Evolutionary conservation across 1,140 invertebrate genomes (phyloP).

Genomic region (Zophobas morio): DNA sequence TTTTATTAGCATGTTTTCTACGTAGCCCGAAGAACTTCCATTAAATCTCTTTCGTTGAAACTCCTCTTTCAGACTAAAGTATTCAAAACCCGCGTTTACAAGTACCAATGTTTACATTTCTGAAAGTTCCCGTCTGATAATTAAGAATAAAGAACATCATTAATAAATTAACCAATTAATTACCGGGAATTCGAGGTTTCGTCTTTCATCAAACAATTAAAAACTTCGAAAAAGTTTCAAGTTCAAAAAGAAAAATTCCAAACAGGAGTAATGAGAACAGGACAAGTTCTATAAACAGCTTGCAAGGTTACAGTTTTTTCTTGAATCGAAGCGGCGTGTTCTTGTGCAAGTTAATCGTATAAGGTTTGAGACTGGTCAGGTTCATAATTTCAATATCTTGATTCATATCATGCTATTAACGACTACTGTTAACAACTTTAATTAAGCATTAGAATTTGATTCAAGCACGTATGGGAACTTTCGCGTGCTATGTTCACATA

Average conservation of each 20-base stretch:
- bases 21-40: too few species aligned
- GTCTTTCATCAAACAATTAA: conserved; percentile 16
- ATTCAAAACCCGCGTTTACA: too few species aligned
- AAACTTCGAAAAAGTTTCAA: conserved; percentile 17
- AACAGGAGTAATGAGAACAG: neutral
- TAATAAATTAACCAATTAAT: conserved; percentile 12
- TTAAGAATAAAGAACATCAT: too few species aligned
- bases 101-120: too few species aligned
- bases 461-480: conserved; percentile 4
- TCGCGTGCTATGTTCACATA: conserved; percentile 3
- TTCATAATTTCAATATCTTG: conserved; percentile 14
- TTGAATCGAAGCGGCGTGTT: neutral
- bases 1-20: too few species aligned
- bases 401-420: conserved; percentile 14
- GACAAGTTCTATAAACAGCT: neutral
- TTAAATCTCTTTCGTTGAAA: too few species aligned
- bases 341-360: conserved; percentile 2
- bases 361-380: conserved; percentile 6
- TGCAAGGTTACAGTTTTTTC: neutral
- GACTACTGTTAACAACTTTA: conserved; percentile 14
- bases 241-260: conserved; percentile 12
- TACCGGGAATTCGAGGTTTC: neutral
- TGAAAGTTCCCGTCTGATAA: too few species aligned
- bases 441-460: conserved; percentile 5
- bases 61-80: too few species aligned